A percentile compares a stretch with the other conserved stretches of the same genome.
phyloP scores from a whole-genome alignment of 1,140 invertebrate genomes.

The Arctopsyche grandis region DNA sequence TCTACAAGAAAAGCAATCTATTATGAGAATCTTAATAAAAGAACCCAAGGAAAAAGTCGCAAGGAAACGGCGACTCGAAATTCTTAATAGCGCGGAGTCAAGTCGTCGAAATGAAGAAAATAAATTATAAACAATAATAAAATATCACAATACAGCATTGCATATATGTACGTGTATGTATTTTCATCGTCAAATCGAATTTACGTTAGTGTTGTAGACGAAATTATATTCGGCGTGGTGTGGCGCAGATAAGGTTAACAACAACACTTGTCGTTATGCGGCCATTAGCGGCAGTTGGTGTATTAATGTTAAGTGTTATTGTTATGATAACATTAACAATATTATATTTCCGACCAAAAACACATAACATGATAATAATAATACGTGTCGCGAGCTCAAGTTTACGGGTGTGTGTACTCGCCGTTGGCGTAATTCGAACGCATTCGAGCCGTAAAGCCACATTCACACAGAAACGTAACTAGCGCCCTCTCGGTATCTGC shows the following conservation, averaged over 20 bases:
- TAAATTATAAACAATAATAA: not conserved
- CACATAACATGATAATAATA: constrained; percentile 13
- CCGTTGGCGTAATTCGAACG: no score
- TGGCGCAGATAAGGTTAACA: constrained; percentile 5
- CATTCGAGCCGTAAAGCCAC: no score
- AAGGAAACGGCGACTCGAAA: not conserved
- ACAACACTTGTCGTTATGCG: constrained; percentile 25
- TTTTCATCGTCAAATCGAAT: not conserved
- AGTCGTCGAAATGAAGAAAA: constrained; percentile 3
- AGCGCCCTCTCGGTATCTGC: no score
- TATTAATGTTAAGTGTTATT: constrained; percentile 28
- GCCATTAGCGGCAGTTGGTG: not conserved
- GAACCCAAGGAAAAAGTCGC: not conserved
- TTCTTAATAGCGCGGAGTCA: not conserved
- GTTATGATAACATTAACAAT: constrained; percentile 22
- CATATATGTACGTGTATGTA: not conserved
- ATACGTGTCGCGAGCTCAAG: constrained; percentile 15
- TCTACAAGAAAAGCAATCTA: constrained; percentile 3
- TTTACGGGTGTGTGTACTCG: not conserved
- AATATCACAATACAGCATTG: not conserved
- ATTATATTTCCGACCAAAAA: constrained; percentile 7
- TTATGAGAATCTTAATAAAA: constrained; percentile 28
- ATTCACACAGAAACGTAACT: no score
- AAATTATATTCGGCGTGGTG: not conserved
- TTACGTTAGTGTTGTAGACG: not conserved